Percentiles rank a stretch among this genome's conserved stretches.
Evolutionary conservation across 2,113 vertebrate genomes (phyloP).

Genomic region (Gavialis gangeticus): DNA sequence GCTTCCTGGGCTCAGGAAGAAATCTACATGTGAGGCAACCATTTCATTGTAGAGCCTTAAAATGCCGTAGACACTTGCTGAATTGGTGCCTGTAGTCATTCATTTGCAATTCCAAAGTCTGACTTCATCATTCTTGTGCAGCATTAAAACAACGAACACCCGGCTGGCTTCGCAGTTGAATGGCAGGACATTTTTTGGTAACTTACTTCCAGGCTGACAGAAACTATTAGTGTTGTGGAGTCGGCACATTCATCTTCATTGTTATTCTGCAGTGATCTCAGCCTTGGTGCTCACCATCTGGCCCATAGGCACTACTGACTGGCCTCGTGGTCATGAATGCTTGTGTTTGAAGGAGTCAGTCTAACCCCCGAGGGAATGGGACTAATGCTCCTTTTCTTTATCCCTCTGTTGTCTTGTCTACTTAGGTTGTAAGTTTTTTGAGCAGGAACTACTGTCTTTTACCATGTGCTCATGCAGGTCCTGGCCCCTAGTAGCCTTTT

Average conservation of each 20-base stretch:
- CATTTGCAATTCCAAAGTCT: not conserved
- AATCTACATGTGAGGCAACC: not conserved
- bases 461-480: not conserved
- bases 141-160: not conserved
- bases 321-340: rapidly evolving
- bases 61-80: not conserved
- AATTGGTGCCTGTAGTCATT: not conserved
- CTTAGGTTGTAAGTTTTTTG: conserved; percentile 18
- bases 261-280: conserved; percentile 31
- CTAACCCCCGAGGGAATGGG: rapidly evolving
- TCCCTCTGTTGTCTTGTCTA: not conserved
- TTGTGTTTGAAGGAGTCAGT: not conserved
- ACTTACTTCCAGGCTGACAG: not conserved
- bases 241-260: not conserved
- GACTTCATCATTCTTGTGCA: not conserved
- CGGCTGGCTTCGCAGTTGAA: not conserved
- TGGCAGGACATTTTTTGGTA: rapidly evolving
- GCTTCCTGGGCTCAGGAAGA: not conserved
- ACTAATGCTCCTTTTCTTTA: not conserved
- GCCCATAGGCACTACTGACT: not conserved
- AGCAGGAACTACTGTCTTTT: not conserved
- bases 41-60: not conserved
- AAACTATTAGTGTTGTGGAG: rapidly evolving
- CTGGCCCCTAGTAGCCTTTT: conserved; percentile 31
- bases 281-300: rapidly evolving